phyloP scores from a whole-genome alignment of 1,140 invertebrate species.

The Gryon sp. region DNA sequence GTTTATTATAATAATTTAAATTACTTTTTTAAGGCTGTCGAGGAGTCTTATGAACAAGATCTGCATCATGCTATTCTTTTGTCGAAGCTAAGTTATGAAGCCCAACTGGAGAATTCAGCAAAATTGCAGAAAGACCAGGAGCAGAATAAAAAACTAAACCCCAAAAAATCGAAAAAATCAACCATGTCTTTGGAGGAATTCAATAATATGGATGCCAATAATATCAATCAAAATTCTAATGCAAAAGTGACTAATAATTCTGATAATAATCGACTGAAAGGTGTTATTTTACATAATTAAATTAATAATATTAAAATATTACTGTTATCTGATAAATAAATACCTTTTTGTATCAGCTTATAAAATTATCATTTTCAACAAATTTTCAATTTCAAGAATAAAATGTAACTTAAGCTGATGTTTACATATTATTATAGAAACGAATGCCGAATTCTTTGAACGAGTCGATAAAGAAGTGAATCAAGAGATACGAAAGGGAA shows the following conservation, averaged over 20 bases:
- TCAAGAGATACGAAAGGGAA: conserved; percentile 83
- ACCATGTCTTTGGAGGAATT: conserved; percentile 83
- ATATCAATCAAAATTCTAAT: conserved; percentile 30
- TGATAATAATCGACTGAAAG: conserved; percentile 65
- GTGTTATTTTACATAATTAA: conserved; percentile 10
- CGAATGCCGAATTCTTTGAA: conserved; percentile 83
- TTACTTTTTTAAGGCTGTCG: conserved; percentile 75
- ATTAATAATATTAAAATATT: neutral
- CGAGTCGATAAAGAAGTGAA: conserved; percentile 84
- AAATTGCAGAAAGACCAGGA: conserved; percentile 73
- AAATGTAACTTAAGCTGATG: conserved; percentile 14
- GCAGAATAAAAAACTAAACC: conserved; percentile 72
- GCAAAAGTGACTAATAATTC: conserved; percentile 33
- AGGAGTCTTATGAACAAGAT: conserved; percentile 82
- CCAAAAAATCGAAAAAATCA: conserved; percentile 81
- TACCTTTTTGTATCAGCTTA: too few relatives aligned
- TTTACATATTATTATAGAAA: conserved; percentile 60
- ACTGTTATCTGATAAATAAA: too few relatives aligned
- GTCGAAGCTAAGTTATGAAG: conserved; percentile 82
- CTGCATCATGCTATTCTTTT: conserved; percentile 81
- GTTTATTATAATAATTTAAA: conserved; percentile 9
- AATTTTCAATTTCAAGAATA: too few relatives aligned
- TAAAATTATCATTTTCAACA: too few relatives aligned
- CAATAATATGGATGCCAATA: conserved; percentile 75
- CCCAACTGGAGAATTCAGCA: conserved; percentile 74